phyloP scores from a whole-genome alignment of 2,797 vertebrate species.

The Helostoma temminkii region DNA sequence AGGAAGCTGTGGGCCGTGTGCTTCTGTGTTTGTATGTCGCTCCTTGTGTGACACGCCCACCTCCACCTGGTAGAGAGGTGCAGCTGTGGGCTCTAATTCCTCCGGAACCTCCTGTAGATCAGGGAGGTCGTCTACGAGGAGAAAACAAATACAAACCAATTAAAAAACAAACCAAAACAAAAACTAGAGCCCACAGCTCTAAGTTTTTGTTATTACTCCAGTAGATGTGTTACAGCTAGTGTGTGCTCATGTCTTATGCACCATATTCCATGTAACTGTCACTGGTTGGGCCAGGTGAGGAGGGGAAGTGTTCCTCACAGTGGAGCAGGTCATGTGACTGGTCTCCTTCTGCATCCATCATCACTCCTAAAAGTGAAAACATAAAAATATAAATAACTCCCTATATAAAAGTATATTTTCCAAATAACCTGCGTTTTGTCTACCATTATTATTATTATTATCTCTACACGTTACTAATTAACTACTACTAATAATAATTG shows the following conservation, averaged over 20 bases:
- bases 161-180: too few species aligned
- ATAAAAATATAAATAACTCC: background rate
- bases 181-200: too few species aligned
- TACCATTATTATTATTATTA: background rate
- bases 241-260: slow-evolving; percentile 7
- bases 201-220: background rate
- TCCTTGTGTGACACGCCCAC: slow-evolving; percentile 92
- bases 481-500: background rate
- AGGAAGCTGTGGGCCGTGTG: slow-evolving; percentile 70
- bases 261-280: slow-evolving; percentile 94
- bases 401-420: background rate
- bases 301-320: slow-evolving; percentile 89
- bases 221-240: background rate
- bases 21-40: slow-evolving; percentile 25
- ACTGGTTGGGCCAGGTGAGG: slow-evolving; percentile 89
- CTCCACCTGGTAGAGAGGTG: slow-evolving; percentile 88
- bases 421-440: background rate
- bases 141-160: background rate
- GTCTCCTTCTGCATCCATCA: slow-evolving; percentile 52
- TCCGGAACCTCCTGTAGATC: slow-evolving; percentile 94
- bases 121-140: slow-evolving; percentile 91
- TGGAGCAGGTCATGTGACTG: slow-evolving; percentile 51
- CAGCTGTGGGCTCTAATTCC: slow-evolving; percentile 85
- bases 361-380: slow-evolving; percentile 37
- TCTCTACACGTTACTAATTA: background rate